Percentiles rank a stretch among this genome's conserved stretches.
These are phyloP conservation scores for Drosophila lutescens DNA, from an alignment of 2,888 invertebrate genomes.

Conservation along the genomic window DNA sequence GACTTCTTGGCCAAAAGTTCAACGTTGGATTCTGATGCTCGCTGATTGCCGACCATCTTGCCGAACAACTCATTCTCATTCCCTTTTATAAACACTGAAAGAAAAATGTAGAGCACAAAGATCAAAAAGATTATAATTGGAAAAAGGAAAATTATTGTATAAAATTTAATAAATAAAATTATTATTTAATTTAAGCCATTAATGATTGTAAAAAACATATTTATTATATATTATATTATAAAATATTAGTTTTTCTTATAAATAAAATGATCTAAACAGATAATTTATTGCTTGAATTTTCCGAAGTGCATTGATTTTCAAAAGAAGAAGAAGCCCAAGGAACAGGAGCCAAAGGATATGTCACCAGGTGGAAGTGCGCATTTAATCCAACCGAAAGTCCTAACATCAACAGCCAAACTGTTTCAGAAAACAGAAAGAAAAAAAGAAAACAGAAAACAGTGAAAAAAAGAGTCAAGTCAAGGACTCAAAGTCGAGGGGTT, in stretches of 20 bases:
- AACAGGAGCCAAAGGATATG: constrained; percentile 59
- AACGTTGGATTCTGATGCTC: constrained; percentile 77
- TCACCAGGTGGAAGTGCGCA: constrained; percentile 78
- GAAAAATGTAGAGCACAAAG: not conserved
- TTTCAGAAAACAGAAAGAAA: not conserved
- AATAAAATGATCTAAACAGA: too few species aligned
- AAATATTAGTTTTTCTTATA: too few species aligned
- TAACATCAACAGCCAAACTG: constrained; percentile 72
- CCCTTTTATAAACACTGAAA: constrained; percentile 7
- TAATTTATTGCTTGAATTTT: too few species aligned
- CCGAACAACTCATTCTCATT: constrained; percentile 33
- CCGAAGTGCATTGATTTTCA: constrained; percentile 11
- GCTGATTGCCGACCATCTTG: constrained; percentile 76
- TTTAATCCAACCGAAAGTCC: constrained; percentile 80
- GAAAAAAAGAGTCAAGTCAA: constrained; percentile 3
- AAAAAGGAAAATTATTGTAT: too few species aligned
- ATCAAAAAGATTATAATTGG: too few species aligned
- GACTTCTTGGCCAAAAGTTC: constrained; percentile 60
- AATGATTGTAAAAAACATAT: too few species aligned
- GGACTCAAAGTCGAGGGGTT: constrained; percentile 25
- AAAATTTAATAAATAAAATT: too few species aligned
- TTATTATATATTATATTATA: too few species aligned
- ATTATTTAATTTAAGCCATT: too few species aligned
- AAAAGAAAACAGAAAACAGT: not conserved
- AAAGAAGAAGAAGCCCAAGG: constrained; percentile 3